Percentiles rank a stretch among this genome's conserved stretches.
phyloP scores from a whole-genome alignment of 2,888 invertebrate species.

The Synergus umbraculus region DNA sequence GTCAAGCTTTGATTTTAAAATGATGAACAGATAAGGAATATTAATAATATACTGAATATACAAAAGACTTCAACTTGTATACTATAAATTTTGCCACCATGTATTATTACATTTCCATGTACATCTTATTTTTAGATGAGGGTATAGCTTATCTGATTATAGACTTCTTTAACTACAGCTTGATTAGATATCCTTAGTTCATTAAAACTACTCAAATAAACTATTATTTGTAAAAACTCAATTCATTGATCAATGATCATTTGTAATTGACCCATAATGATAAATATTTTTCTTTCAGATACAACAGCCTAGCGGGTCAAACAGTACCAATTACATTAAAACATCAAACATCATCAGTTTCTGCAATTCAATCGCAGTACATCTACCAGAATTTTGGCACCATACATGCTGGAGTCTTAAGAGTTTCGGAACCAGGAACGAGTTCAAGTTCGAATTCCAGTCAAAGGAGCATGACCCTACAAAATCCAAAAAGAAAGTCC shows the following conservation, averaged over 20 bases:
- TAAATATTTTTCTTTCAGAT: slow-evolving; percentile 41
- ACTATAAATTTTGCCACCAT: slow-evolving; percentile 11
- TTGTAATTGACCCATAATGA: not conserved
- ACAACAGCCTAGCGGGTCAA: slow-evolving; percentile 73
- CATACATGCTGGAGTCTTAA: slow-evolving; percentile 73
- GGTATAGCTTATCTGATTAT: not conserved
- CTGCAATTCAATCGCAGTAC: slow-evolving; percentile 73
- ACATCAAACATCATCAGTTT: slow-evolving; percentile 71
- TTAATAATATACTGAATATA: not conserved
- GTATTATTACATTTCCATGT: not conserved
- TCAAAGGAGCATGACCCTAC: slow-evolving; percentile 75
- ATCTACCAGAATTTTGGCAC: slow-evolving; percentile 75
- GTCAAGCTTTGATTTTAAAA: slow-evolving; percentile 29
- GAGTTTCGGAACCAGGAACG: slow-evolving; percentile 74
- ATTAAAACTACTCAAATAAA: not conserved
- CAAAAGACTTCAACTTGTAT: not conserved
- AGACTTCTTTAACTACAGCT: not conserved
- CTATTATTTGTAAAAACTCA: not conserved
- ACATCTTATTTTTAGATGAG: not conserved
- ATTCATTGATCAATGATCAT: not conserved
- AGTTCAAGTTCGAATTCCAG: slow-evolving; percentile 73
- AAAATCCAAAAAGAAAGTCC: slow-evolving; percentile 73
- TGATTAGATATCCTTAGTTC: not conserved
- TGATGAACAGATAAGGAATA: slow-evolving; percentile 29
- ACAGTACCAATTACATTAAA: slow-evolving; percentile 75